Percentiles rank a stretch among this genome's conserved stretches.
These are phyloP conservation scores for Drosophila kanapiae DNA, from an alignment of 1,140 invertebrate species.

Conservation along the genomic window DNA sequence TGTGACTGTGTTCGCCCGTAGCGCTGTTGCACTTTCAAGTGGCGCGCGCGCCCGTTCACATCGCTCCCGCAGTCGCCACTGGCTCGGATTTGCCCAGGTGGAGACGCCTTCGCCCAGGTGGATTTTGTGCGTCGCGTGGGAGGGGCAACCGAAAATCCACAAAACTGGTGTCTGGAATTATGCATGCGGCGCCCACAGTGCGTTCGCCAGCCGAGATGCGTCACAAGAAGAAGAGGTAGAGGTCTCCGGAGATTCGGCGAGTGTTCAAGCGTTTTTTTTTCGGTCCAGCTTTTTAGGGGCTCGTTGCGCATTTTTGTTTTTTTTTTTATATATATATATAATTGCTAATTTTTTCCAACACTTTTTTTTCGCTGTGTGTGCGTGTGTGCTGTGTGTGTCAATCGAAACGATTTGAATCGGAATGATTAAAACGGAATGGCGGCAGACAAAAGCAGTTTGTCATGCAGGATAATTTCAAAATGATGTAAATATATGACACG, in stretches of 20 bases:
- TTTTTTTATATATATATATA: background rate
- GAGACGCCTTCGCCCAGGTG: conserved; percentile 11
- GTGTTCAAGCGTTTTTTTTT: background rate
- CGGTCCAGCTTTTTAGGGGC: background rate
- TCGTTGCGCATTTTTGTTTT: background rate
- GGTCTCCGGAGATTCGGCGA: background rate
- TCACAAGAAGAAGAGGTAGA: conserved; percentile 84
- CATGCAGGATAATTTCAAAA: conserved; percentile 80
- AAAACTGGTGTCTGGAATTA: conserved; percentile 79
- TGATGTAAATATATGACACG: conserved; percentile 75
- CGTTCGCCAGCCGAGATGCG: conserved; percentile 83
- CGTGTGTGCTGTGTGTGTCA: conserved; percentile 32
- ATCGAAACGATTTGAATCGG: background rate
- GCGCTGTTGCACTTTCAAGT: conserved; percentile 55
- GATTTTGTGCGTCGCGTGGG: conserved; percentile 47
- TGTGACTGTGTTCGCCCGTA: conserved; percentile 16
- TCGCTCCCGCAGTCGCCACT: conserved; percentile 25
- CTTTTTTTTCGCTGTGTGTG: conserved; percentile 38
- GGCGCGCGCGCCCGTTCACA: conserved; percentile 70
- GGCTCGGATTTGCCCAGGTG: conserved; percentile 12
- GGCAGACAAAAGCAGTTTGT: conserved; percentile 80
- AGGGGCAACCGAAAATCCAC: conserved; percentile 44
- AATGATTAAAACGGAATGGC: conserved; percentile 5
- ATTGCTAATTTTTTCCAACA: conserved; percentile 23
- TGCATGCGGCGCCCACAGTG: conserved; percentile 74